Evolutionary conservation across 2,888 invertebrate species (phyloP).

Genomic region (Tromatobia lineatoria): DNA sequence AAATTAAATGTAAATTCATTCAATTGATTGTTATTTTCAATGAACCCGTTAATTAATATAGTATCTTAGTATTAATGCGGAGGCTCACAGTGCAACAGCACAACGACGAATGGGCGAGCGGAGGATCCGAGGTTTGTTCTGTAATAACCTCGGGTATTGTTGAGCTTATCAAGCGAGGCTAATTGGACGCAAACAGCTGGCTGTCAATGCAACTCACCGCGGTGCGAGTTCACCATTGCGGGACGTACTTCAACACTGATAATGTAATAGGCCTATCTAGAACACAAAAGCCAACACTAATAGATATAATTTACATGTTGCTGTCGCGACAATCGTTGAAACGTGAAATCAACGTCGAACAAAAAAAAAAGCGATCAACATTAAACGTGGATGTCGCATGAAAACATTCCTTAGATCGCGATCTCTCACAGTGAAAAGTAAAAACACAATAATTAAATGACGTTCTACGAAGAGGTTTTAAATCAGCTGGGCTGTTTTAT

Average conservation of each 20-base stretch:
- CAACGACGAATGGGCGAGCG: slow-evolving; percentile 76
- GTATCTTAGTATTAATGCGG: not conserved
- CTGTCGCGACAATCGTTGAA: not conserved
- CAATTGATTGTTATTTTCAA: not conserved
- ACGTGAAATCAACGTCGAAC: slow-evolving; percentile 24
- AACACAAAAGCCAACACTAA: slow-evolving; percentile 81
- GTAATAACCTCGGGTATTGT: slow-evolving; percentile 84
- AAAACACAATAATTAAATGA: slow-evolving; percentile 35
- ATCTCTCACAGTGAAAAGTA: not conserved
- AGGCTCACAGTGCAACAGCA: slow-evolving; percentile 76
- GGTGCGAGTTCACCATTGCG: slow-evolving; percentile 69
- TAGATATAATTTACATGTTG: slow-evolving; percentile 80
- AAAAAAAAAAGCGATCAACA: slow-evolving; percentile 3
- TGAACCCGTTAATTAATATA: slow-evolving; percentile 1
- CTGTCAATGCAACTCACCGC: slow-evolving; percentile 75
- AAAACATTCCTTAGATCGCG: not conserved
- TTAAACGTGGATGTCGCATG: not conserved
- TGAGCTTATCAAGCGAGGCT: slow-evolving; percentile 85
- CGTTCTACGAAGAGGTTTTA: slow-evolving; percentile 48
- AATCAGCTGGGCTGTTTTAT: slow-evolving; percentile 39
- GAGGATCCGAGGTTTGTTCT: slow-evolving; percentile 77
- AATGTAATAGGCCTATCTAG: slow-evolving; percentile 83
- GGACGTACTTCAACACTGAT: slow-evolving; percentile 81
- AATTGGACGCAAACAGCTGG: slow-evolving; percentile 85
- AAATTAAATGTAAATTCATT: not conserved